Evolutionary conservation across 2,113 vertebrate genomes (phyloP), one percentile per base, ranked within the genome.

Genomic region (Paedocypris sp.): DNA sequence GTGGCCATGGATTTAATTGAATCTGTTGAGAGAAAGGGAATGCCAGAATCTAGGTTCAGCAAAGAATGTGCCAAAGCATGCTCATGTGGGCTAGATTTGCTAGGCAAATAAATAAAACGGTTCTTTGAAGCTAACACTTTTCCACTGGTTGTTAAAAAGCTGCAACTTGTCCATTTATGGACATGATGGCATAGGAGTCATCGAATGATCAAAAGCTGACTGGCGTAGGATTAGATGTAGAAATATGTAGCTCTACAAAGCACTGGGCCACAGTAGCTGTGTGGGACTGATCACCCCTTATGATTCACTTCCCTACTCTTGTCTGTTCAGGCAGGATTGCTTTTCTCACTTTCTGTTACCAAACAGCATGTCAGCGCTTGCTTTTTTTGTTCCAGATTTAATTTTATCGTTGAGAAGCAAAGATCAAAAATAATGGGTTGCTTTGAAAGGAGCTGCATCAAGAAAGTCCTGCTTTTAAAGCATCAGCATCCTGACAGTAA

Each of bases 301-400:
- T 70, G 62, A 70, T 47, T 70, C 68, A 70, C 48, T 28, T 33
- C 38, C 16, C 36, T 59, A 22, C 36, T 25, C 48, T 16, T 43
- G 54, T 42, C 16, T 65, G 50, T 49, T 31, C 42, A 60, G 43
- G 13, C 28, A 32, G 38, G 19, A 32, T 26, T 1, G 18, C 39
- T 42, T 48, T 49, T 51, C 62, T 65, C 62, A 53, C 57, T 56
- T 46, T 29, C 47, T 66, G 11, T 70, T 70, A 61, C 57, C 68
- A 50, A 70, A 70, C 62, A 11, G 42, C 9, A 38, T 23, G 26
- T 32, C 39, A 58, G 54, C 32, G 15, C 16, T n/a, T 43, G 15
- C 12, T 25, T 36, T 4, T 29, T 56, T 42, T 42, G 38, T 19
- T 41, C n/a, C n/a, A 13, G 35, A 15, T 29, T 4, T 11, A 3